Evolutionary conservation across 1,140 invertebrate genomes (phyloP), one percentile per base, ranked within the genome.

Genomic region (Holcopasites calliopsidis): DNA sequence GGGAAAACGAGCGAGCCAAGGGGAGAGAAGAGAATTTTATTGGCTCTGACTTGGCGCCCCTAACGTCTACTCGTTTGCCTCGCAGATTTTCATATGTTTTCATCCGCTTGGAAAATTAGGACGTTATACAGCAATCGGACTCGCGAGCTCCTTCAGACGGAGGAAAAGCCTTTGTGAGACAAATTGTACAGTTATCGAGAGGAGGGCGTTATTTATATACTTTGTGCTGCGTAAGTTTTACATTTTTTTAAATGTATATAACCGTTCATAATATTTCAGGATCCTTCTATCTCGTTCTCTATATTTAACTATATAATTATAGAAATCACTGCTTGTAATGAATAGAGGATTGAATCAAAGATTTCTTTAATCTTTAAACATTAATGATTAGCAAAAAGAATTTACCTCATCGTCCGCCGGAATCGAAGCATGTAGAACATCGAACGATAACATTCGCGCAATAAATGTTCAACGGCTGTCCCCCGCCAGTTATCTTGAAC

Each of bases 61-160:
- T 85, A 89, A 90, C 88, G 88, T 87, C 77, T 88, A 85, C 87
- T 91, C 88, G 85, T 90, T 90, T 90, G 88, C 88, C 85, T 90
- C 90, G 85, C 88, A 89, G 90, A 91, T 91, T 91, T 92, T 92
- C 91, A 91, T 92, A 90, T 90, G 90, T 90, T 89, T 90, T 90
- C 89, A 91, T 90, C 86, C 90, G 87, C 83, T 89, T 82, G 90
- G 89, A 92, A 92, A 91, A 92, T 91, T 91, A 90, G 89, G 90
- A 90, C 87, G 87, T 89, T 88, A 87, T 89, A 85, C 75, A 68
- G 68, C 61, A 84, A 79, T 76, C 71, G 78, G 76, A 74, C 64
- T 72, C 58, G 68, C 80, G 62, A 84, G 69, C 66, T 72, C 65
- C 72, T 72, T 58, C 64, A 52, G 42, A 49, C 47, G 31, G n/a